Percentiles rank a stretch among this genome's conserved stretches.
Conservation (phyloP, 1,140 invertebrate genomes). For the Neelides sp. region DNA sequence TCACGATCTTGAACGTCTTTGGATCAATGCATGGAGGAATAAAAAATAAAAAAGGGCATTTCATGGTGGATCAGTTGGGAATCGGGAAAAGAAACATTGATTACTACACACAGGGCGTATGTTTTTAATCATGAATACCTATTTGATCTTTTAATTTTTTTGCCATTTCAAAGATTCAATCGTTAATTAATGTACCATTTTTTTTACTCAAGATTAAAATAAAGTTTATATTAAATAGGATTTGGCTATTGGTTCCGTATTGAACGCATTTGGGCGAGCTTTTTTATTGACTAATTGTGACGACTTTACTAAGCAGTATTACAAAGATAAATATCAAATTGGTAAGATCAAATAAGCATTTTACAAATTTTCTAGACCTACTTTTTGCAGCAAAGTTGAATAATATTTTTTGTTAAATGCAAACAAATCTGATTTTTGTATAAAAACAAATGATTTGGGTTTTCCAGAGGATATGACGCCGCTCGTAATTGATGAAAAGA, state of each 20-base stretch:
- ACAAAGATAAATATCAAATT: conserved; percentile 49
- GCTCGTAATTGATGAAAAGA: conserved; percentile 21
- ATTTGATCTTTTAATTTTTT: no score
- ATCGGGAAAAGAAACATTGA: conserved; percentile 17
- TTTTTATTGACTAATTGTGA: conserved; percentile 74
- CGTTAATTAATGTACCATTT: no score
- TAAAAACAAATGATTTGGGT: neutral
- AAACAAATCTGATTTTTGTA: neutral
- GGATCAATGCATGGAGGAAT: conserved; percentile 27
- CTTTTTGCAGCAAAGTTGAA: neutral
- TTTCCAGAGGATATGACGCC: conserved; percentile 40
- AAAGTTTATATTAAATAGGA: no score
- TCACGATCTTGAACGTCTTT: conserved; percentile 29
- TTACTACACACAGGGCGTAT: conserved; percentile 25
- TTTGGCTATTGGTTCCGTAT: conserved; percentile 60
- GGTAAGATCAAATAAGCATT: conserved; percentile 34
- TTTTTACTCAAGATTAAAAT: conserved; percentile 40
- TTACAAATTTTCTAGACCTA: neutral
- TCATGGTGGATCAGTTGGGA: conserved; percentile 26
- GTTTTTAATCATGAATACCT: no score
- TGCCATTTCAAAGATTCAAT: no score
- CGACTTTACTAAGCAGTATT: conserved; percentile 74
- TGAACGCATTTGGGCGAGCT: conserved; percentile 65
- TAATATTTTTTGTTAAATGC: neutral
- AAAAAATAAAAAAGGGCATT: conserved; percentile 26